Evolutionary conservation across 1,140 invertebrate genomes (phyloP).

Genomic region (Ceratina calcarata): DNA sequence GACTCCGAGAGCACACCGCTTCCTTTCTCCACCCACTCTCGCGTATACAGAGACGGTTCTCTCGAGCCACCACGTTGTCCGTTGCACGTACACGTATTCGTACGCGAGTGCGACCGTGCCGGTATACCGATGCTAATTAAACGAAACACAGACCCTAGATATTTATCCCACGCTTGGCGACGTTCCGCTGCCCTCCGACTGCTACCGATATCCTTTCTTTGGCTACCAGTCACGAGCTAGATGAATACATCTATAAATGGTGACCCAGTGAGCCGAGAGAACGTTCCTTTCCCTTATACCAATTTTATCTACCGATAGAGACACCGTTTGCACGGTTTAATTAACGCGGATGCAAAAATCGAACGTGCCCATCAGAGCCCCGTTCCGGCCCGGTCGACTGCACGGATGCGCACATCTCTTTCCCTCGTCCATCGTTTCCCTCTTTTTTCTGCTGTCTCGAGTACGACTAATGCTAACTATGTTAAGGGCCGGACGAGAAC

Average conservation of each 20-base stretch:
- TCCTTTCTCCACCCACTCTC: constrained; percentile 30
- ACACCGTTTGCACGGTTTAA: too few relatives aligned
- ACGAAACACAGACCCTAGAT: constrained; percentile 66
- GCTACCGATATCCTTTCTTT: constrained; percentile 24
- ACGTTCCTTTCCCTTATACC: background rate
- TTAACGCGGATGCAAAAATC: too few relatives aligned
- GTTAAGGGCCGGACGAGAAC: constrained; percentile 56
- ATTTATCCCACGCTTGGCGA: constrained; percentile 68
- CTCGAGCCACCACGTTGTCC: constrained; percentile 1
- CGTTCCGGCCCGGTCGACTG: too few relatives aligned
- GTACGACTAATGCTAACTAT: constrained; percentile 58
- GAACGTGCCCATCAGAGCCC: too few relatives aligned
- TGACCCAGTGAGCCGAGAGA: constrained; percentile 24
- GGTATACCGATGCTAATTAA: constrained; percentile 69
- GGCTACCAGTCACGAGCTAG: constrained; percentile 32
- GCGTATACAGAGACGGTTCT: constrained; percentile 14
- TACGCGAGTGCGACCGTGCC: constrained; percentile 45
- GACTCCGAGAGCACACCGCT: background rate
- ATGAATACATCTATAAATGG: constrained; percentile 51
- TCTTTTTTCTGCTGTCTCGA: constrained; percentile 24
- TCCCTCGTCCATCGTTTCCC: background rate
- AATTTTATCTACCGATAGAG: too few relatives aligned
- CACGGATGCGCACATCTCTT: background rate
- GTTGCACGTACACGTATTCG: constrained; percentile 33
- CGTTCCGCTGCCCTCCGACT: constrained; percentile 40